Base-by-base conservation (phyloP, 2,797 vertebrate genomes). In the Remorina albescens region DNA sequence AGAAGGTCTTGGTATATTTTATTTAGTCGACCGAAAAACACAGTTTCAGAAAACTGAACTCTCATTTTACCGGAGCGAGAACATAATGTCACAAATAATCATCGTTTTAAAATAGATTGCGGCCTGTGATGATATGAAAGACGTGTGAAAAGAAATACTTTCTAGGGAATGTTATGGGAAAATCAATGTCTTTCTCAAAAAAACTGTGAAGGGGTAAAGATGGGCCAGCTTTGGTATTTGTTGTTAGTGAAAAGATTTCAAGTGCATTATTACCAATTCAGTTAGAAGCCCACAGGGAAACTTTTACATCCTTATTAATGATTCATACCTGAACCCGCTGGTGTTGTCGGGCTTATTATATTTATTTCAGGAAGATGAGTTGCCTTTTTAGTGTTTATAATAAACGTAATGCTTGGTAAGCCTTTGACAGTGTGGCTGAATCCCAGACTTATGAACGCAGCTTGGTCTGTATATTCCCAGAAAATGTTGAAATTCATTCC, bases 31-130 rank as follows among this genome's bases (percentile, higher is more conserved):
- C 39, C 56, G 32, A 58, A 71, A 74, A 78, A 57, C 51, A 80
- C 46, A 67, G n/a, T 32, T 78, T 66, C 19, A 62, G 42, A 80
- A 80, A 76, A 86, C 41, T 18, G 21, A 59, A 36, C 3, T 26
- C 44, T 74, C 32, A 37, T 37, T 65, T 81, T 34, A 54, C 69
- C 70, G 77, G 10, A 68, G 26, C 12, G 10, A 58, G n/a, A 54
- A 68, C 56, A n/a, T 63, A 50, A 63, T 36, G 23, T 60, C 25
- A 80, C 53, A 77, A 42, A 56, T 49, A 55, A 49, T 65, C 21
- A 51, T 15, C 2, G 26, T 61, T 61, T 67, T 12, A 0, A 25
- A 50, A 68, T 39, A 11, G 15, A 41, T 34, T 56, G 59, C 51
- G 49, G 41, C 60, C 8, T 21, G 1, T 60, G 58, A 50, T 13